phyloP scores from a whole-genome alignment of 1,140 invertebrate species.

The Caerostris darwini region DNA sequence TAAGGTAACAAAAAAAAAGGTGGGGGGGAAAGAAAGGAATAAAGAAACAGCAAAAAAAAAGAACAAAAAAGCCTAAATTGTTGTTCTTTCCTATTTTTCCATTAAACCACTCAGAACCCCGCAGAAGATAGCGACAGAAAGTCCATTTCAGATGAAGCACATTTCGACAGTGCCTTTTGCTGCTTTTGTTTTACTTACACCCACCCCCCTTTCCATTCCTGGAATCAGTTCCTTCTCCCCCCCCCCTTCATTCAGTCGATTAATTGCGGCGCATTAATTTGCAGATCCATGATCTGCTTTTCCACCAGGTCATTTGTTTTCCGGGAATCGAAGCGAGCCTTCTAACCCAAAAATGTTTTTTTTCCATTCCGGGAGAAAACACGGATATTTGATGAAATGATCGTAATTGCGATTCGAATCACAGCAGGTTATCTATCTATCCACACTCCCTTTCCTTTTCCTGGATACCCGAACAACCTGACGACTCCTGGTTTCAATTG shows the following conservation, averaged over 20 bases:
- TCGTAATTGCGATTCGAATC: constrained; percentile 60
- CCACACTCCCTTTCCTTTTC: background rate
- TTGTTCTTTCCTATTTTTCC: constrained; percentile 27
- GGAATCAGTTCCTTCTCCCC: too few relatives aligned
- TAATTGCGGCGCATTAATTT: constrained; percentile 65
- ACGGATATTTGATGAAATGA: constrained; percentile 60
- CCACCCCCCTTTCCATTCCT: background rate
- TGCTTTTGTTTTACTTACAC: background rate
- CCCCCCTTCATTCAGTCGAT: constrained; percentile 3
- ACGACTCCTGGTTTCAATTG: constrained; percentile 16
- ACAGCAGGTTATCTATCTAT: background rate
- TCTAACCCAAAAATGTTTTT: background rate
- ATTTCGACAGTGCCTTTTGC: constrained; percentile 31
- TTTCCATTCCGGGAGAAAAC: constrained; percentile 6
- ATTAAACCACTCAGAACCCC: background rate
- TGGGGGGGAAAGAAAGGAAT: background rate
- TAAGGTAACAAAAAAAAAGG: background rate
- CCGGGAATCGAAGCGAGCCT: constrained; percentile 8
- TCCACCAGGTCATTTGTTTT: constrained; percentile 56
- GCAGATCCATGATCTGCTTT: constrained; percentile 57
- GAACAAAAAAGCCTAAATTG: background rate
- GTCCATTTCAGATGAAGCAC: constrained; percentile 55
- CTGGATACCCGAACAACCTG: background rate
- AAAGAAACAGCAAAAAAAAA: background rate
- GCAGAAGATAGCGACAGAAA: constrained; percentile 13